Conservation (phyloP, 2,113 vertebrate species). For the Mormyrus iriodes region DNA sequence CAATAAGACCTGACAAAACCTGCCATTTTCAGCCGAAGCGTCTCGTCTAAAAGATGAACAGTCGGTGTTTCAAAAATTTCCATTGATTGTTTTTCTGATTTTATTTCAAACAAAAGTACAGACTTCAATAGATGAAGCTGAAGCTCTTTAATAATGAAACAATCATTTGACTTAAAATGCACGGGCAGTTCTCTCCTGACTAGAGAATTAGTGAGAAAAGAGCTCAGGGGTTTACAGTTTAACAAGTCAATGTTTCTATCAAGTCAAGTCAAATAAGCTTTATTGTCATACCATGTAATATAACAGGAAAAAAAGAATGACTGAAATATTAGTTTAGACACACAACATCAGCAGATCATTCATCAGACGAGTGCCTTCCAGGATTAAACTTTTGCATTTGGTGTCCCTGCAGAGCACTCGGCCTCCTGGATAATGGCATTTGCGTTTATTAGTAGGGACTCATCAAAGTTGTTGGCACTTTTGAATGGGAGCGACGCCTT, state of each 20-base stretch:
- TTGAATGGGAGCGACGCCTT: not conserved
- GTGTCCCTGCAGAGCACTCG: not conserved
- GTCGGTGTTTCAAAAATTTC: not conserved
- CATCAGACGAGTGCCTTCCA: constrained; percentile 9
- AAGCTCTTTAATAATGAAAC: not conserved
- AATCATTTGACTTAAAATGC: not conserved
- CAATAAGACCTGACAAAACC: constrained; percentile 52
- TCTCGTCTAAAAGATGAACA: not conserved
- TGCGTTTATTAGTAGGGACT: not conserved
- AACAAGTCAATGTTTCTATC: not conserved
- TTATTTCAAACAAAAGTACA: not conserved
- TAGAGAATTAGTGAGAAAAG: not conserved
- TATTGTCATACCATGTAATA: not conserved
- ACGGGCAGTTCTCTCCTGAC: not conserved
- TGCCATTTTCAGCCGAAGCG: constrained; percentile 25
- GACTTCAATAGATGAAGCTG: not conserved
- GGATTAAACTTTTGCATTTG: not conserved
- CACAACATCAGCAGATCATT: constrained; percentile 40
- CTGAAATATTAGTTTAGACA: not conserved
- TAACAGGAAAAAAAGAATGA: not conserved
- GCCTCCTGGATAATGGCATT: not conserved
- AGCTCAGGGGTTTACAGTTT: not conserved
- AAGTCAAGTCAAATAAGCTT: not conserved
- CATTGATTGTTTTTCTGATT: not conserved
- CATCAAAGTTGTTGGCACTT: not conserved